Conservation (phyloP, 1,140 invertebrate species). For the Neodiprion fabricii region DNA sequence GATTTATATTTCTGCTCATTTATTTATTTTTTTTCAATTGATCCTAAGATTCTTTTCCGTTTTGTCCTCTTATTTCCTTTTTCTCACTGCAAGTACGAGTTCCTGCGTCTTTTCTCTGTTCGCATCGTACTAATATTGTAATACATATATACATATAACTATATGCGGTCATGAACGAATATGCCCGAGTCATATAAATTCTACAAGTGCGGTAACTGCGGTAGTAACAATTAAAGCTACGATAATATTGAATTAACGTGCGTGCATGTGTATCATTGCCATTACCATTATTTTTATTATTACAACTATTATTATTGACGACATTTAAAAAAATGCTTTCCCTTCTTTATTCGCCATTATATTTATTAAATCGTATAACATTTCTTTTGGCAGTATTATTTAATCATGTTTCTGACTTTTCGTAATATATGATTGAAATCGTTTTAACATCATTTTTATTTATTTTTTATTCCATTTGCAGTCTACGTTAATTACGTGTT, state of each 20-base stretch:
- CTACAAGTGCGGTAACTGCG: slow-evolving; percentile 58
- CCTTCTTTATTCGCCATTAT: slow-evolving; percentile 25
- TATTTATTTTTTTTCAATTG: neutral
- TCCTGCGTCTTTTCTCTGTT: too few species aligned
- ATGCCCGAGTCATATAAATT: slow-evolving; percentile 1
- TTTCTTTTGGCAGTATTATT: slow-evolving; percentile 36
- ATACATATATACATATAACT: neutral
- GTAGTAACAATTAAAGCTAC: slow-evolving; percentile 60
- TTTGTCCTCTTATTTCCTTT: neutral
- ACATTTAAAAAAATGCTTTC: slow-evolving; percentile 21
- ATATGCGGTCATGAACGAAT: neutral
- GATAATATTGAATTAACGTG: slow-evolving; percentile 59
- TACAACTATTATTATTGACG: slow-evolving; percentile 33
- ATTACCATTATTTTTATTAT: neutral
- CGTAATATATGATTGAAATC: slow-evolving; percentile 12
- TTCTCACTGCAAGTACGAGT: neutral
- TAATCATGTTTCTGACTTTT: neutral
- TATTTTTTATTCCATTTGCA: slow-evolving; percentile 17
- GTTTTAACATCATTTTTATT: slow-evolving; percentile 12
- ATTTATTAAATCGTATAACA: slow-evolving; percentile 42
- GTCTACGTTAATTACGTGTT: neutral
- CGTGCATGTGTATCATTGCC: slow-evolving; percentile 46
- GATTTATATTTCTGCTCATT: too few species aligned
- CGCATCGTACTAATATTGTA: too few species aligned
- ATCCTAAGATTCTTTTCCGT: neutral